A percentile compares a stretch with the other conserved stretches of the same genome.
phyloP scores from a whole-genome alignment of 1,140 invertebrate species.

The Drosophila elegans region DNA sequence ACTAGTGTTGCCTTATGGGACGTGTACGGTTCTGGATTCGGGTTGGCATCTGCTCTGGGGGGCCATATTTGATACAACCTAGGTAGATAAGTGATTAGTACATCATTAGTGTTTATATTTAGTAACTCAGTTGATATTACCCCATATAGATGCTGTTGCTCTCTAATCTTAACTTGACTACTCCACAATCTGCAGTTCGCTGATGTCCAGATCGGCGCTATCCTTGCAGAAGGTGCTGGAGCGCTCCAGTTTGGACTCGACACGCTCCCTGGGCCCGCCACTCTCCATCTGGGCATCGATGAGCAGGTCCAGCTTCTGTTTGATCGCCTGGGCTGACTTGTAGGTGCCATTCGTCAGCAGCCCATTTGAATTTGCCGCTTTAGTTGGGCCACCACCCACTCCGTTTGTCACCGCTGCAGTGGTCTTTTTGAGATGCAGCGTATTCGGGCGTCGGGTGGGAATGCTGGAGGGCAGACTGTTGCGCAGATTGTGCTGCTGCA shows the following conservation, averaged over 20 bases:
- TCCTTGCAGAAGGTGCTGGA: slow-evolving; percentile 85
- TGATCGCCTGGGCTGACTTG: slow-evolving; percentile 68
- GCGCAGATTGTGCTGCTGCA: slow-evolving; percentile 72
- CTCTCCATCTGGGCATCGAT: slow-evolving; percentile 61
- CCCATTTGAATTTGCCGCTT: slow-evolving; percentile 35
- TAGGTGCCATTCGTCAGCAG: slow-evolving; percentile 50
- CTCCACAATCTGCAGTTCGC: slow-evolving; percentile 82
- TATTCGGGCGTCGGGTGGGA: slow-evolving; percentile 79
- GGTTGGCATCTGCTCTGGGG: slow-evolving; percentile 26
- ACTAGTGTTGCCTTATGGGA: slow-evolving; percentile 83
- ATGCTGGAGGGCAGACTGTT: slow-evolving; percentile 78
- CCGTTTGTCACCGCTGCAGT: slow-evolving; percentile 48
- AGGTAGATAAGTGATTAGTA: neutral
- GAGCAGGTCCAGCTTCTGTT: slow-evolving; percentile 79
- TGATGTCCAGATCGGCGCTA: slow-evolving; percentile 71
- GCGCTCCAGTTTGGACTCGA: slow-evolving; percentile 81
- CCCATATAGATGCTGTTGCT: slow-evolving; percentile 6
- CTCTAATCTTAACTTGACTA: slow-evolving; percentile 29
- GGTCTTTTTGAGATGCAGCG: slow-evolving; percentile 82
- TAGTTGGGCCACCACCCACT: slow-evolving; percentile 7
- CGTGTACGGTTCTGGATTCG: slow-evolving; percentile 58
- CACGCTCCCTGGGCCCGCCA: slow-evolving; percentile 41
- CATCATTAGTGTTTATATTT: too few species aligned
- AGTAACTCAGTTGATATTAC: neutral
- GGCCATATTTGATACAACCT: slow-evolving; percentile 69